Conservation (phyloP, 1,140 invertebrate genomes). For the Musca domestica region DNA sequence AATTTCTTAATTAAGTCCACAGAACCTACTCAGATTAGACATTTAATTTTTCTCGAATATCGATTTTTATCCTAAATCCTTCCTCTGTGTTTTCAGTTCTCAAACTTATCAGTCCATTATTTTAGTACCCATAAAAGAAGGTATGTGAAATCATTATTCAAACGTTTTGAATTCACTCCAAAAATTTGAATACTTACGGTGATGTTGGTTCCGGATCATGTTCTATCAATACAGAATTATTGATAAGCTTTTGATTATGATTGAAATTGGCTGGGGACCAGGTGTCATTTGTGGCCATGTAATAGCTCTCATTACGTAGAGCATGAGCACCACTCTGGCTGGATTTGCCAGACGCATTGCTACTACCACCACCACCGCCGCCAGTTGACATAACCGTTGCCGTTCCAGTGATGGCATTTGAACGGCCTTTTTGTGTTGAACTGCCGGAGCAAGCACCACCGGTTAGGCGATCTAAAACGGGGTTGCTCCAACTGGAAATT, state of each 20-base stretch:
- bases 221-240: conserved; percentile 65
- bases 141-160: not conserved
- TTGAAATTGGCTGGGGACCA: conserved; percentile 45
- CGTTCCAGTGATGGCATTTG: conserved; percentile 27
- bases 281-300: conserved; percentile 65
- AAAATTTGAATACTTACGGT: conserved; percentile 37
- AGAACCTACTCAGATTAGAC: too few species aligned
- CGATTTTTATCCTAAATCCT: not conserved
- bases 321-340: conserved; percentile 31
- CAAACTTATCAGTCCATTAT: not conserved
- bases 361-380: not conserved
- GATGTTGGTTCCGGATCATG: conserved; percentile 58
- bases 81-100: not conserved
- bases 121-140: not conserved
- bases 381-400: conserved; percentile 29
- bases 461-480: conserved; percentile 81
- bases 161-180: not conserved
- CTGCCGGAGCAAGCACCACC: conserved; percentile 60
- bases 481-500: conserved; percentile 62
- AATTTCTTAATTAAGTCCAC: too few species aligned
- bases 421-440: conserved; percentile 31
- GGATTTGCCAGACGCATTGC: not conserved
- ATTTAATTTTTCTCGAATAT: too few species aligned
- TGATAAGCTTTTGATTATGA: conserved; percentile 39
- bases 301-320: conserved; percentile 83